Percentiles rank a stretch among this genome's conserved stretches.
phyloP scores from a whole-genome alignment of 2,888 invertebrate species.

The Entomobrya proxima region DNA sequence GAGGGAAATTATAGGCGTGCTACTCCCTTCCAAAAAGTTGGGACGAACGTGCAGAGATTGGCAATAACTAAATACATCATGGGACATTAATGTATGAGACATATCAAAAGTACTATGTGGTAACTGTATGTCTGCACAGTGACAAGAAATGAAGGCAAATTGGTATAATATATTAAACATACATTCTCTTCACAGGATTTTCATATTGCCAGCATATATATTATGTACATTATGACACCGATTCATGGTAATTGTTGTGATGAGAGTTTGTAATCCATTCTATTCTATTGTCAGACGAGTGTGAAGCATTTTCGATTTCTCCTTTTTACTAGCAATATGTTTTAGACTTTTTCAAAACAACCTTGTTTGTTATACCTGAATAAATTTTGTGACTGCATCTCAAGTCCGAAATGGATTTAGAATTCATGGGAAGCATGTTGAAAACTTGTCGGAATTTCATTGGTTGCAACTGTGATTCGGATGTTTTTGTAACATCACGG shows the following conservation, averaged over 20 bases:
- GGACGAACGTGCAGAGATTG: slow-evolving; percentile 55
- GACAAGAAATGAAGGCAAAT: not conserved
- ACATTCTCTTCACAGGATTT: not conserved
- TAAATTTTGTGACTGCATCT: no score
- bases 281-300: not conserved
- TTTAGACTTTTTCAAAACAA: no score
- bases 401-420: no score
- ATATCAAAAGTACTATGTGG: no score
- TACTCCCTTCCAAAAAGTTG: slow-evolving; percentile 48
- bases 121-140: not conserved
- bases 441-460: no score
- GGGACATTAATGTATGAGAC: slow-evolving; percentile 29
- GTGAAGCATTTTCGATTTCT: no score
- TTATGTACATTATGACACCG: slow-evolving; percentile 18
- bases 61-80: slow-evolving; percentile 36
- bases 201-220: not conserved
- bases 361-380: no score
- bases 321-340: no score
- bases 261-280: not conserved
- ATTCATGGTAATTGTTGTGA: not conserved
- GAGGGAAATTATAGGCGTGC: slow-evolving; percentile 55
- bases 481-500: no score
- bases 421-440: no score
- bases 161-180: not conserved
- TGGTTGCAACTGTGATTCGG: no score